Percentiles rank a stretch among this genome's conserved stretches.
These are phyloP conservation scores for Lithophane socia DNA, from an alignment of 2,888 invertebrate genomes.

Conservation along the genomic window DNA sequence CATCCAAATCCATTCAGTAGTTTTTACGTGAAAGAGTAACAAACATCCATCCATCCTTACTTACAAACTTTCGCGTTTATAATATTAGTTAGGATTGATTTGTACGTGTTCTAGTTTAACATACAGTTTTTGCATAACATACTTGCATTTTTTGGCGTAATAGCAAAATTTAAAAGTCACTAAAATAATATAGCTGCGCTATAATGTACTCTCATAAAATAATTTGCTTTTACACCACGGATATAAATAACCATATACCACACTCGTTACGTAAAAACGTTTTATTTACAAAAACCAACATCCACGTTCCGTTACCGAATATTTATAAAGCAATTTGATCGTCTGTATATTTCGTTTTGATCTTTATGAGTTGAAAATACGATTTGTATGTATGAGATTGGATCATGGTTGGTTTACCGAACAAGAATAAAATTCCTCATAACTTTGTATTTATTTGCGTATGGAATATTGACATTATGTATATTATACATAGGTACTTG, in stretches of 20 bases:
- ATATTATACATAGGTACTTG: not conserved
- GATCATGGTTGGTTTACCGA: slow-evolving; percentile 24
- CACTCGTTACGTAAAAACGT: not conserved
- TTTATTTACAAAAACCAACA: slow-evolving; percentile 13
- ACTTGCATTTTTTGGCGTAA: too few species aligned
- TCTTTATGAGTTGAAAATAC: slow-evolving; percentile 35
- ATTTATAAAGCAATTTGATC: slow-evolving; percentile 37
- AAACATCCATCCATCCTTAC: too few species aligned
- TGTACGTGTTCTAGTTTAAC: too few species aligned
- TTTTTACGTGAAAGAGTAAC: too few species aligned
- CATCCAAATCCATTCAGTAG: too few species aligned
- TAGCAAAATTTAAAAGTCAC: too few species aligned
- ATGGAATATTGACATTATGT: not conserved
- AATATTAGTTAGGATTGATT: too few species aligned
- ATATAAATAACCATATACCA: not conserved
- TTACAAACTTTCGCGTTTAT: too few species aligned
- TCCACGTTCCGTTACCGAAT: slow-evolving; percentile 11
- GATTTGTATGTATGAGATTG: slow-evolving; percentile 46
- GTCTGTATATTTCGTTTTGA: slow-evolving; percentile 20
- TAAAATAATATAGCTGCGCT: too few species aligned
- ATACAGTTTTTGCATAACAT: too few species aligned
- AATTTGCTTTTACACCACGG: not conserved
- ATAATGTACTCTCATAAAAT: not conserved
- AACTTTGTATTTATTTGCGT: not conserved
- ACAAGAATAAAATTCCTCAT: slow-evolving; percentile 19